Percentiles rank a stretch among this genome's conserved stretches.
Evolutionary conservation across 2,888 invertebrate species (phyloP).

Genomic region (Hyposoter dolosus): DNA sequence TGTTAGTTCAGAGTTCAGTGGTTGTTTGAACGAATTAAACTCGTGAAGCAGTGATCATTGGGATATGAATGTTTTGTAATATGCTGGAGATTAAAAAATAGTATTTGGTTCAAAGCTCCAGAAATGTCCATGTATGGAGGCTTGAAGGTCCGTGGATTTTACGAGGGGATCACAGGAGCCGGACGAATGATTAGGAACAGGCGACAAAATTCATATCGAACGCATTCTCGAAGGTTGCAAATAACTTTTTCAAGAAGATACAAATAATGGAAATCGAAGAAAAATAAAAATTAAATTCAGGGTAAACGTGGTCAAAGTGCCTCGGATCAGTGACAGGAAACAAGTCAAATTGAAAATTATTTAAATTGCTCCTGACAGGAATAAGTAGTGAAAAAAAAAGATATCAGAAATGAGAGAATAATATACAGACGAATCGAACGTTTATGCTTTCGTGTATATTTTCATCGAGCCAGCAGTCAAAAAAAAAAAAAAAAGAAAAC

Average conservation of each 20-base stretch:
- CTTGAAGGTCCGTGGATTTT: background rate
- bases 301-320: conserved; percentile 32
- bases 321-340: conserved; percentile 41
- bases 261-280: background rate
- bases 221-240: conserved; percentile 64
- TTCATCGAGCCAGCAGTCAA: conserved; percentile 9
- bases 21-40: background rate
- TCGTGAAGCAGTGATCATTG: background rate
- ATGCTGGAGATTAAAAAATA: background rate
- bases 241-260: conserved; percentile 20
- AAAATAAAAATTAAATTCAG: background rate
- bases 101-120: conserved; percentile 10
- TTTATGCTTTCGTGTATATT: conserved; percentile 34
- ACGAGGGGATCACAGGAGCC: conserved; percentile 2
- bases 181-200: conserved; percentile 47
- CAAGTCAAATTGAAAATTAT: background rate
- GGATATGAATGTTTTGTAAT: background rate
- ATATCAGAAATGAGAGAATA: background rate
- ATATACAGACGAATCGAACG: conserved; percentile 16
- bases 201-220: conserved; percentile 46
- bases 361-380: background rate
- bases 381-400: background rate
- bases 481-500: background rate
- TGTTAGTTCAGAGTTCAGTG: background rate
- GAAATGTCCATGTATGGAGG: conserved; percentile 27